Evolutionary conservation across 1,140 invertebrate species (phyloP).

Genomic region (Anastrepha obliqua): DNA sequence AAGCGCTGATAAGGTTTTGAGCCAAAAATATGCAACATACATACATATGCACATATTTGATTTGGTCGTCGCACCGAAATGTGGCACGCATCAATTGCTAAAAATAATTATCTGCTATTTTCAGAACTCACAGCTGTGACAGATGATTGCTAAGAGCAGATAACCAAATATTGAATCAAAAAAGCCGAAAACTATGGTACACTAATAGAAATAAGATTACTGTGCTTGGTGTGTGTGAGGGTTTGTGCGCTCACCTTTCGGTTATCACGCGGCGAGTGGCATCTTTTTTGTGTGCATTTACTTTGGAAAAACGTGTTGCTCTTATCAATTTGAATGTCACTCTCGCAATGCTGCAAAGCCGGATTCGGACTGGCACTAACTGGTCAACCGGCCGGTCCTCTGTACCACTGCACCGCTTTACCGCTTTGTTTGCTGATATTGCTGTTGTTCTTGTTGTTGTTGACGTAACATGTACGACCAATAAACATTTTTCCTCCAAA

Average conservation of each 20-base stretch:
- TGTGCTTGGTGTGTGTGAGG: background rate
- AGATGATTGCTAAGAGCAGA: background rate
- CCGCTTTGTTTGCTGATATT: too few species aligned
- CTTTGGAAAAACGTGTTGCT: slow-evolving; percentile 20
- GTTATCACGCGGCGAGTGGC: slow-evolving; percentile 25
- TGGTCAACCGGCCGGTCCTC: slow-evolving; percentile 3
- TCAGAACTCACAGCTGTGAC: background rate
- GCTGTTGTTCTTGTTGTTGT: background rate
- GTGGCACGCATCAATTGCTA: background rate
- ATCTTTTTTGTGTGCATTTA: background rate
- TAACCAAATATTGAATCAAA: background rate
- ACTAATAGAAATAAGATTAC: background rate
- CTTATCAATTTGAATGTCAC: slow-evolving; percentile 46
- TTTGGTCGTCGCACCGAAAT: too few species aligned
- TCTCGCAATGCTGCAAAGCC: slow-evolving; percentile 7
- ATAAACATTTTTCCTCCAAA: slow-evolving; percentile 4
- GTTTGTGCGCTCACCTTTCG: slow-evolving; percentile 1
- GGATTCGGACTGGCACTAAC: slow-evolving; percentile 29
- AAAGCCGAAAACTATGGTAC: background rate
- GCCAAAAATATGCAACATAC: too few species aligned
- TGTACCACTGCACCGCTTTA: background rate
- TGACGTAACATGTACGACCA: background rate
- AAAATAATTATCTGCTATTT: background rate
- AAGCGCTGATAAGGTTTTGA: too few species aligned
- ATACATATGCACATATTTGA: too few species aligned